Evolutionary conservation across 2,797 vertebrate species (phyloP).

Genomic region (Meriones psammophilus): DNA sequence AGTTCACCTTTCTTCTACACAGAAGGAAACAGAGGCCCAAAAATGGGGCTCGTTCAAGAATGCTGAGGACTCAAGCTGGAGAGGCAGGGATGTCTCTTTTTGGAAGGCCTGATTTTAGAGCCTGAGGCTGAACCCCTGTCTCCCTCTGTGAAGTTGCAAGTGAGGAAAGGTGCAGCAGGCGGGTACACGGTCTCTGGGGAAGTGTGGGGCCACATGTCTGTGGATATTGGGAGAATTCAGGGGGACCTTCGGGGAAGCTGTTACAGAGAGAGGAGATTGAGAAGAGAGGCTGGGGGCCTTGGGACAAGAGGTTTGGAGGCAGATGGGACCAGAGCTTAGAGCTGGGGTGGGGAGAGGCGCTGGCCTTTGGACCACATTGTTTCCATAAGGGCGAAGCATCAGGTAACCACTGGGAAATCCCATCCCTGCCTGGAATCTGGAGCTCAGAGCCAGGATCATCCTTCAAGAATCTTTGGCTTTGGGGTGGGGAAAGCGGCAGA

Average conservation of each 20-base stretch:
- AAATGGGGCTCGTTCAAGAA: background rate
- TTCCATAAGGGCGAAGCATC: constrained; percentile 65
- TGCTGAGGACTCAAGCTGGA: background rate
- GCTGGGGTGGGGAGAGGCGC: background rate
- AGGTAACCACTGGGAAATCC: constrained; percentile 69
- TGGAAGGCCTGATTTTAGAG: background rate
- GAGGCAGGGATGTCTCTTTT: background rate
- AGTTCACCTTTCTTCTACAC: background rate
- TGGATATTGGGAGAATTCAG: background rate
- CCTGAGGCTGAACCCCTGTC: background rate
- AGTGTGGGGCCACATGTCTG: background rate
- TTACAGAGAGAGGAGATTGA: background rate
- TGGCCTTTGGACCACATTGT: constrained; percentile 31
- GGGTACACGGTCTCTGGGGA: background rate
- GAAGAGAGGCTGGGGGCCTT: background rate
- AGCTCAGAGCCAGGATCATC: constrained; percentile 63
- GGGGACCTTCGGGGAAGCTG: background rate
- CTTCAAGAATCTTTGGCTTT: constrained; percentile 69
- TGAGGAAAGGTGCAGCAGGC: background rate
- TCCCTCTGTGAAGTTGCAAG: background rate
- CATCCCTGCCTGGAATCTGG: constrained; percentile 68
- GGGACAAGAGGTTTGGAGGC: background rate
- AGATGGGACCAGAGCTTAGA: background rate
- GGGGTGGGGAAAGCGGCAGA: constrained; percentile 7
- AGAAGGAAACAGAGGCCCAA: background rate